Base-by-base conservation (phyloP, 2,797 vertebrate species). In the Masticophis lateralis region DNA sequence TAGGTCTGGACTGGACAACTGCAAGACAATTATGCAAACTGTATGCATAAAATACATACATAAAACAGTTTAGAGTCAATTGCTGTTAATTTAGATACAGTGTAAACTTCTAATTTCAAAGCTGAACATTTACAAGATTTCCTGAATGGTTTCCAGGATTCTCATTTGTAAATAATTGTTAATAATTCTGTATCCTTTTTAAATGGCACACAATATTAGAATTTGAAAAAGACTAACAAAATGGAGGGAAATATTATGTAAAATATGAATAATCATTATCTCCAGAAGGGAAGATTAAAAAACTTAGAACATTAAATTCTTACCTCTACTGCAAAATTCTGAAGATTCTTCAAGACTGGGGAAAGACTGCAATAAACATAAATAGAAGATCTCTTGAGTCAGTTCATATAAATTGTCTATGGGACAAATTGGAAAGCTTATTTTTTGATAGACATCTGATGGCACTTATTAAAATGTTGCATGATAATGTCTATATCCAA, bases 281-380 rank as follows among this genome's bases (percentile, higher is more conserved):
- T 95, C 87, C 32, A 57, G 37, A 88, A 79, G 13, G 47, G 18
- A 87, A 59, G 8, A 2, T 51, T 86, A 9, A n/a, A 56, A 69
- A 79, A 91, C 1, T 92, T 0, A 92, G 3, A 89, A 86, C 37
- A 43, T 91, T 1, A 94, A 55, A 74, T 95, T 98, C 97, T 97
- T 98, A 98, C 98, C 97, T 97, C 27, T 94, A 9, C 61, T 94
- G 16, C 60, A 87, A 60, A 96, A 89, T 88, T 96, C 94, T 79
- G 66, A 86, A 91, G 94, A 95, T 92, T 97, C 96, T 51, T 98
- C 96, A 94, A 97, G 94, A 61, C 97, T 97, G 95, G 98, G 95
- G 89, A 98, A 97, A 94, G 98, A 98, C 99, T 99, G 95, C 63
- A 98, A 96, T 14, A 28, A 97, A 97, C 3, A 93, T 25, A 93